Conservation (phyloP, 2,113 vertebrate genomes). For the Hypocryptadius cinnamomeus region DNA sequence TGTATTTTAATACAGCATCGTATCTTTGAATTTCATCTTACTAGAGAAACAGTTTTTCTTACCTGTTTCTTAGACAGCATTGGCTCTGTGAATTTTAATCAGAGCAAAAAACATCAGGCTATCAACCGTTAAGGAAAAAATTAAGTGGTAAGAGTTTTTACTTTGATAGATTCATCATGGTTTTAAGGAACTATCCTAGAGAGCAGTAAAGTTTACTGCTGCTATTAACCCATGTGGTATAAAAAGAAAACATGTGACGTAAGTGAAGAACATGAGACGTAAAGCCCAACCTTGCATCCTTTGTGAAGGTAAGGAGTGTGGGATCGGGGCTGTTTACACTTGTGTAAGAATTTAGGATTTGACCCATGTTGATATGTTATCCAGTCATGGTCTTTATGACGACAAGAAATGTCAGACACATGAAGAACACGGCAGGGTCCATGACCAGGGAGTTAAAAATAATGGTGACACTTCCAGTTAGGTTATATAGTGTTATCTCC, state of each 20-base stretch:
- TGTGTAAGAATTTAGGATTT: not conserved
- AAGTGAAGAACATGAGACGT: not conserved
- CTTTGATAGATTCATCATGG: not conserved
- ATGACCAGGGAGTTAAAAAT: conserved; percentile 47
- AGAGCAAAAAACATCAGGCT: not conserved
- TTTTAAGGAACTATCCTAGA: not conserved
- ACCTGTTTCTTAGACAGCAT: not conserved
- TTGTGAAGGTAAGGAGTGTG: not conserved
- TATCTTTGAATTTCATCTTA: not conserved
- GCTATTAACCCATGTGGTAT: not conserved
- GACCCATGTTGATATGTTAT: not conserved
- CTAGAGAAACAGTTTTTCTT: not conserved
- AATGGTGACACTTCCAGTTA: conserved; percentile 44
- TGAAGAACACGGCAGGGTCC: not conserved
- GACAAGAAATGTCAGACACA: not conserved
- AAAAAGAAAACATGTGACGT: not conserved
- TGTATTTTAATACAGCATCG: not conserved
- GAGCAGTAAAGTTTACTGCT: not conserved
- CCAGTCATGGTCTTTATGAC: not conserved
- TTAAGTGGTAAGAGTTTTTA: not conserved
- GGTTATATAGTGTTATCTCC: conserved; percentile 41
- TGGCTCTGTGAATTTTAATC: not conserved
- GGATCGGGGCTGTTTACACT: not conserved
- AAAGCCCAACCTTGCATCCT: not conserved
- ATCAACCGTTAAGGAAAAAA: not conserved